Conservation (phyloP, 2,797 vertebrate species). For the Notamacropus eugenii region DNA sequence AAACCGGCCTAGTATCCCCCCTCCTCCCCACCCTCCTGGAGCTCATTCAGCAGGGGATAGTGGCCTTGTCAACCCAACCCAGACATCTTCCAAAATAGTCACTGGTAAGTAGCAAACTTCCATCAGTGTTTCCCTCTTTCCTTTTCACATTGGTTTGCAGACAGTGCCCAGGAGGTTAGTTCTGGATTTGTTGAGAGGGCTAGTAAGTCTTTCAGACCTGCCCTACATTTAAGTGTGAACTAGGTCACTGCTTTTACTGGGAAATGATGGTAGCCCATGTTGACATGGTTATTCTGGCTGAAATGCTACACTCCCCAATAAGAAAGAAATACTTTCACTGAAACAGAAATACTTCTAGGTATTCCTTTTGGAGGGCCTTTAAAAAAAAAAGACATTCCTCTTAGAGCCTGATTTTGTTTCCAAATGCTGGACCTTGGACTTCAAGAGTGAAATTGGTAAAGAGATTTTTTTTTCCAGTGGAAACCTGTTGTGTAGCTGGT, state of each 20-base stretch:
- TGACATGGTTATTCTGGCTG: slow-evolving; percentile 6
- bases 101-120: slow-evolving; percentile 88
- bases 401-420: neutral
- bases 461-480: neutral
- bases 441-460: neutral
- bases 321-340: slow-evolving; percentile 17
- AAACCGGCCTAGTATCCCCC: slow-evolving; percentile 93
- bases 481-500: neutral
- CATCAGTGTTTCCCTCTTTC: accelerated
- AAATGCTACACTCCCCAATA: slow-evolving; percentile 31
- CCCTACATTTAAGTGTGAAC: neutral
- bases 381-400: neutral
- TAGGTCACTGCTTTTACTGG: neutral
- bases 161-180: neutral
- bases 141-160: neutral
- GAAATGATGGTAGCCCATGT: neutral
- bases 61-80: slow-evolving; percentile 81
- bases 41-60: slow-evolving; percentile 72
- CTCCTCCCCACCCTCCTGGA: slow-evolving; percentile 91
- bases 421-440: neutral
- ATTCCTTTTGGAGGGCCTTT: too few relatives aligned
- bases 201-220: neutral
- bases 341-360: neutral
- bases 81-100: slow-evolving; percentile 89
- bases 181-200: neutral